Percentiles rank a stretch among this genome's conserved stretches.
These are phyloP conservation scores for Pterophyllum scalare DNA, from an alignment of 2,113 vertebrate genomes.

Conservation along the genomic window DNA sequence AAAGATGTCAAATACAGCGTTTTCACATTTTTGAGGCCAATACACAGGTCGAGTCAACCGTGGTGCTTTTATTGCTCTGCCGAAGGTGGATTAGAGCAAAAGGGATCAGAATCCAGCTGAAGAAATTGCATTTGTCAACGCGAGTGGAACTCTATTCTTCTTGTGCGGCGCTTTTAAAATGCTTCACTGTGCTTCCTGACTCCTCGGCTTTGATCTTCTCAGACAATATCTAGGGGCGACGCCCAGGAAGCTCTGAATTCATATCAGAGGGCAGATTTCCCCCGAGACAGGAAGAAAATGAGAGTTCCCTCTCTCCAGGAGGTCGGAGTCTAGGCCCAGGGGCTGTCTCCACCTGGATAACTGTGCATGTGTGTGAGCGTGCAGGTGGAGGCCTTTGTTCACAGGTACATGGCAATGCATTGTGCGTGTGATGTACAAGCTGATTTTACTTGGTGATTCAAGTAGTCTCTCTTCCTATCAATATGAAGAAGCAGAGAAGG, in stretches of 20 bases:
- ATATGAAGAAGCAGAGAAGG: conserved; percentile 33
- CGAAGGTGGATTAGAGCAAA: conserved; percentile 51
- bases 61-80: conserved; percentile 37
- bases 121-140: conserved; percentile 66
- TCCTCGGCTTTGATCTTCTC: conserved; percentile 74
- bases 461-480: conserved; percentile 18
- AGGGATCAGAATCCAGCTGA: conserved; percentile 47
- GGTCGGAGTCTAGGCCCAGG: conserved; percentile 63
- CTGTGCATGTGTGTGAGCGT: conserved; percentile 29
- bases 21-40: conserved; percentile 52
- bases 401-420: conserved; percentile 7
- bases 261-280: conserved; percentile 83
- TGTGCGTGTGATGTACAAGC: neutral
- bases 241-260: conserved; percentile 77
- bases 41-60: conserved; percentile 19
- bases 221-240: conserved; percentile 77
- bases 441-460: conserved; percentile 18
- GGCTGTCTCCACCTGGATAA: conserved; percentile 64
- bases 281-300: conserved; percentile 77
- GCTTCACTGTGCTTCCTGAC: conserved; percentile 66
- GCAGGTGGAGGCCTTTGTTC: conserved; percentile 28
- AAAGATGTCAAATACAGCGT: conserved; percentile 43
- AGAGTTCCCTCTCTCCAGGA: conserved; percentile 76
- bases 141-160: conserved; percentile 43
- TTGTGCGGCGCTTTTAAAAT: conserved; percentile 58